Percentiles rank a stretch among this genome's conserved stretches.
Evolutionary conservation across 2,113 vertebrate genomes (phyloP).

Genomic region (Chitala chitala): DNA sequence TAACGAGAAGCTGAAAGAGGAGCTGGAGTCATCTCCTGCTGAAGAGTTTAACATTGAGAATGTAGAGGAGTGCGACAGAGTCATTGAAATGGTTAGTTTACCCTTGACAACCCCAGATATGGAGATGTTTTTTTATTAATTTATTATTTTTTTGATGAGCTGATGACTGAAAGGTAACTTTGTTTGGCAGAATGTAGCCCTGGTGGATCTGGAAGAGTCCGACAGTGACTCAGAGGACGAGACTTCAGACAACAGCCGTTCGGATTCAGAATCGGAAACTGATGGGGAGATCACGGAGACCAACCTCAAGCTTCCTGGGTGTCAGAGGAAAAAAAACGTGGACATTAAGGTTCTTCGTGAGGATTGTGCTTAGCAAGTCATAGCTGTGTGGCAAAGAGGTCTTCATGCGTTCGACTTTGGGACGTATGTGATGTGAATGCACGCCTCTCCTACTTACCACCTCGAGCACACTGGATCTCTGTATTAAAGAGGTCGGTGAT

Average conservation of each 20-base stretch:
- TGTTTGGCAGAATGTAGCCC: slow-evolving; percentile 71
- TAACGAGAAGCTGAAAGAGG: slow-evolving; percentile 73
- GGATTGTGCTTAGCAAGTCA: slow-evolving; percentile 29
- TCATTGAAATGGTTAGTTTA: slow-evolving; percentile 84
- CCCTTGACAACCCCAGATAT: too few species aligned
- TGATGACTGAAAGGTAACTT: neutral
- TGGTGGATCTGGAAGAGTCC: slow-evolving; percentile 74
- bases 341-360: slow-evolving; percentile 73
- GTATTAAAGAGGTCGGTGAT: neutral
- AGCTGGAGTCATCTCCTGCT: slow-evolving; percentile 66
- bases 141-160: neutral
- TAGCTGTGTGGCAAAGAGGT: neutral
- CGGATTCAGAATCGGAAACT: slow-evolving; percentile 56
- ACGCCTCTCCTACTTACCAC: neutral
- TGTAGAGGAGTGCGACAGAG: slow-evolving; percentile 61
- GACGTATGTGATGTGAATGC: neutral
- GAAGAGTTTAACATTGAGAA: slow-evolving; percentile 79
- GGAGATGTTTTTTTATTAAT: too few species aligned
- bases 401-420: neutral
- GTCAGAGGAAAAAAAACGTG: slow-evolving; percentile 57
- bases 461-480: neutral
- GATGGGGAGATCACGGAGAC: slow-evolving; percentile 55
- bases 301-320: slow-evolving; percentile 74
- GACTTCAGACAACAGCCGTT: slow-evolving; percentile 49
- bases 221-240: slow-evolving; percentile 55